Conservation (phyloP, 2,113 vertebrate genomes). For the Murina feae region DNA sequence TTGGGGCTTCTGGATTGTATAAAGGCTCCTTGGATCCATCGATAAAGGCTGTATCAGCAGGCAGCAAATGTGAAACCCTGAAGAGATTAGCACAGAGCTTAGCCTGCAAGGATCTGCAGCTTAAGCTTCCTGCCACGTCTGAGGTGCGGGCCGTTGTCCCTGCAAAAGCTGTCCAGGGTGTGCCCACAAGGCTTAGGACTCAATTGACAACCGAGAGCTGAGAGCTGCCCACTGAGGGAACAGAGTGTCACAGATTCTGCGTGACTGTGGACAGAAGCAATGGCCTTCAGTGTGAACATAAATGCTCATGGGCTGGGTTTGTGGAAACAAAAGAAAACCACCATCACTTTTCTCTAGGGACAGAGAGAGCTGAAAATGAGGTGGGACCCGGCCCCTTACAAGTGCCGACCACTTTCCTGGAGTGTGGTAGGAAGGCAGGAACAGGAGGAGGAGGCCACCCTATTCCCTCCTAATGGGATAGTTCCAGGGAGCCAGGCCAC, state of each 20-base stretch:
- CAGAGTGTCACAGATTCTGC: not conserved
- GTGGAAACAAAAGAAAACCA: not conserved
- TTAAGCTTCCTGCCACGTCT: not conserved
- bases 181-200: not conserved
- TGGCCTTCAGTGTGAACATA: not conserved
- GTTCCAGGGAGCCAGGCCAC: not conserved
- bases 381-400: not conserved
- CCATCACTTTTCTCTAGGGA: not conserved
- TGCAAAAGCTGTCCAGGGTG: not conserved
- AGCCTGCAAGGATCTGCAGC: not conserved
- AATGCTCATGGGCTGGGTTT: not conserved
- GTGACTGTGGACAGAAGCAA: not conserved
- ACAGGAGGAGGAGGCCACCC: not conserved
- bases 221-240: not conserved
- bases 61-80: constrained; percentile 23
- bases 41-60: constrained; percentile 15
- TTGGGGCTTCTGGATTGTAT: constrained; percentile 18
- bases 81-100: not conserved
- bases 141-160: not conserved
- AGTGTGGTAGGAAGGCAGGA: not conserved
- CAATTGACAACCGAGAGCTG: not conserved
- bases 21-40: constrained; percentile 8
- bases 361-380: not conserved
- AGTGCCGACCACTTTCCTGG: not conserved
- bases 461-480: not conserved